Evolutionary conservation across 1,140 invertebrate species (phyloP).

Genomic region (Trialeurodes vaporariorum): DNA sequence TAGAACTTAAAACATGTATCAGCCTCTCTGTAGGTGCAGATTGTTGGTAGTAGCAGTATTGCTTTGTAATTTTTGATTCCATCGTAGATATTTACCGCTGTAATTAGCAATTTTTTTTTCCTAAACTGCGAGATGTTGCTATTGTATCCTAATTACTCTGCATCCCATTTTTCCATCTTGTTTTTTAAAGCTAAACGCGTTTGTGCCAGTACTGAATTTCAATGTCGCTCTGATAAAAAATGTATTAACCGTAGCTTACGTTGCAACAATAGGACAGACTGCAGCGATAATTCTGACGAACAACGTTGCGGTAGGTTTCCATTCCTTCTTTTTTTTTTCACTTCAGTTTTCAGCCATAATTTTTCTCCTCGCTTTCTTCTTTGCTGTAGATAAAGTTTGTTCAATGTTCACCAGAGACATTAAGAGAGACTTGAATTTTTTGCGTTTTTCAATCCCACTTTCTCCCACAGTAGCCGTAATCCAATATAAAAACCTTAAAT

Average conservation of each 20-base stretch:
- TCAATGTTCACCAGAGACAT: too few relatives aligned
- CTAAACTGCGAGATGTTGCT: too few relatives aligned
- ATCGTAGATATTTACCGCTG: constrained; percentile 11
- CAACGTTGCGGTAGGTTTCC: constrained; percentile 49
- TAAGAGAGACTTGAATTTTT: too few relatives aligned
- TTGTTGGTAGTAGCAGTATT: not conserved
- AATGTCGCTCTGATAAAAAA: constrained; percentile 38
- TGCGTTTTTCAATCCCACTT: too few relatives aligned
- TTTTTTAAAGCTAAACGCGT: not conserved
- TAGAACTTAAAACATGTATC: too few relatives aligned
- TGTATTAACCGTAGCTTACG: constrained; percentile 41
- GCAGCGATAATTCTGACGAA: constrained; percentile 61
- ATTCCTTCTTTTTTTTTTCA: not conserved
- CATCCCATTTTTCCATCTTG: not conserved
- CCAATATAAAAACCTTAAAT: too few relatives aligned
- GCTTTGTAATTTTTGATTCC: constrained; percentile 7
- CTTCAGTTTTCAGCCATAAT: too few relatives aligned
- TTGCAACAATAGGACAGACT: constrained; percentile 59
- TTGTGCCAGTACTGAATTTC: constrained; percentile 36
- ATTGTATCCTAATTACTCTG: constrained; percentile 1
- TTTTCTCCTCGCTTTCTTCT: too few relatives aligned
- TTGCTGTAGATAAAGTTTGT: too few relatives aligned
- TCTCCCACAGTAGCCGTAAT: too few relatives aligned
- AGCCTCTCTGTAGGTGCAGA: too few relatives aligned
- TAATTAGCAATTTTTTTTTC: too few relatives aligned